Percentiles rank a stretch among this genome's conserved stretches.
These are phyloP conservation scores for Zalophus californianus DNA, from an alignment of 2,797 vertebrate genomes.

Conservation along the genomic window DNA sequence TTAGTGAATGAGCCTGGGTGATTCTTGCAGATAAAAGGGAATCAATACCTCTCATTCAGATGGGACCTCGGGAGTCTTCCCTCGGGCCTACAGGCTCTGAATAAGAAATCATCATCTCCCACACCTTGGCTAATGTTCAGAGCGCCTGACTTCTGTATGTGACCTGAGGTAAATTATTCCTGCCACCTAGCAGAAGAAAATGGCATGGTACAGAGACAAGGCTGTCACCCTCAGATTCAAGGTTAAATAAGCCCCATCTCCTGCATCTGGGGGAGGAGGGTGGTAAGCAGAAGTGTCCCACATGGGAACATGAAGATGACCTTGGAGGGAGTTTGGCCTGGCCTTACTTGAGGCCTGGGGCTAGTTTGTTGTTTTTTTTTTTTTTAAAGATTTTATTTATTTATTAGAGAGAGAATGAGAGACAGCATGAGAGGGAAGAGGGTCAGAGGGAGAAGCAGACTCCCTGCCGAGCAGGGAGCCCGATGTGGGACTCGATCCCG, in stretches of 20 bases:
- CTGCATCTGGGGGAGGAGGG: background rate
- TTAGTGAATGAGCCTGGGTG: background rate
- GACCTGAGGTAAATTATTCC: background rate
- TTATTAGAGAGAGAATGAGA: no score
- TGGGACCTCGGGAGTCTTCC: background rate
- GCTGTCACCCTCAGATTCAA: background rate
- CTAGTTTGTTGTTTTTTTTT: background rate
- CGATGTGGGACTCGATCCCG: no score
- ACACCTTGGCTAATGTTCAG: background rate
- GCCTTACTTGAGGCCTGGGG: background rate
- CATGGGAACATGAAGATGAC: fast-evolving
- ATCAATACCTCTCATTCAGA: fast-evolving
- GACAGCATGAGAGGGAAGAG: no score
- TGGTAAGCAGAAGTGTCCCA: background rate
- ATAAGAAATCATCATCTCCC: background rate
- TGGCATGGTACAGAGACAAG: background rate
- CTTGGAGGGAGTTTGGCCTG: background rate
- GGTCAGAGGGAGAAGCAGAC: no score
- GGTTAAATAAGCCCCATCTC: no score
- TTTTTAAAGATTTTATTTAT: no score
- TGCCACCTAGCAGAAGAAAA: background rate
- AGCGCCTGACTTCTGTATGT: background rate
- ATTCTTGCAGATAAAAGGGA: background rate
- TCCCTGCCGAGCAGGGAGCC: no score
- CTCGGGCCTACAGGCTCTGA: background rate